Conservation (phyloP, 2,888 invertebrate genomes). For the Dendrolimus pini region DNA sequence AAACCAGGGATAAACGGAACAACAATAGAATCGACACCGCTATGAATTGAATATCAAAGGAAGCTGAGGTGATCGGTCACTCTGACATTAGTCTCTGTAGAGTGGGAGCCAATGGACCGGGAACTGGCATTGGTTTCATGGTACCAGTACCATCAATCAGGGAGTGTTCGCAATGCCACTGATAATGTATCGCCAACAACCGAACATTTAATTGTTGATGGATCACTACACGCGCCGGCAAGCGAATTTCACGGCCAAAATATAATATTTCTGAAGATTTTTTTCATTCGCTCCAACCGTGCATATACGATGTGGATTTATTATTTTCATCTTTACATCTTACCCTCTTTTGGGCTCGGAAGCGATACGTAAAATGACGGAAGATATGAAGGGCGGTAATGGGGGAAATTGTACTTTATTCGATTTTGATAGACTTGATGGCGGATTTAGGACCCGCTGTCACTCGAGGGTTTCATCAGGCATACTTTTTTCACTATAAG, state of each 20-base stretch:
- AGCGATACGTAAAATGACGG: conserved; percentile 75
- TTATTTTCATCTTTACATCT: conserved; percentile 67
- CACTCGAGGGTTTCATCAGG: conserved; percentile 32
- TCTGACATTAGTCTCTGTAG: conserved; percentile 47
- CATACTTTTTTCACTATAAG: neutral
- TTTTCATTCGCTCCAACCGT: conserved; percentile 52
- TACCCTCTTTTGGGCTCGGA: conserved; percentile 68
- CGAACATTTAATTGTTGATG: conserved; percentile 71
- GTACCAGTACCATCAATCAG: conserved; percentile 65
- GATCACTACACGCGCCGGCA: conserved; percentile 44
- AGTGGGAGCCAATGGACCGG: conserved; percentile 39
- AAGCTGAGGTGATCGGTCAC: conserved; percentile 48
- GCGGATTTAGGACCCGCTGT: conserved; percentile 60
- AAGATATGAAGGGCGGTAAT: conserved; percentile 73
- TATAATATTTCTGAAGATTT: conserved; percentile 45
- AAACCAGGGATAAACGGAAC: neutral
- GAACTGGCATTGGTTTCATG: conserved; percentile 42
- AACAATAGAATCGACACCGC: conserved; percentile 13
- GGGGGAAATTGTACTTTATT: conserved; percentile 74
- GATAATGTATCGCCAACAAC: conserved; percentile 68
- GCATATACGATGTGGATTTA: conserved; percentile 73
- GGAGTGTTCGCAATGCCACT: conserved; percentile 47
- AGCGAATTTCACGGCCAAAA: conserved; percentile 50
- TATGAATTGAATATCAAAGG: conserved; percentile 30
- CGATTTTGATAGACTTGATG: conserved; percentile 73